Evolutionary conservation across 2,888 invertebrate species (phyloP), one percentile per base, ranked within the genome.

Genomic region (Schizaphis graminum): DNA sequence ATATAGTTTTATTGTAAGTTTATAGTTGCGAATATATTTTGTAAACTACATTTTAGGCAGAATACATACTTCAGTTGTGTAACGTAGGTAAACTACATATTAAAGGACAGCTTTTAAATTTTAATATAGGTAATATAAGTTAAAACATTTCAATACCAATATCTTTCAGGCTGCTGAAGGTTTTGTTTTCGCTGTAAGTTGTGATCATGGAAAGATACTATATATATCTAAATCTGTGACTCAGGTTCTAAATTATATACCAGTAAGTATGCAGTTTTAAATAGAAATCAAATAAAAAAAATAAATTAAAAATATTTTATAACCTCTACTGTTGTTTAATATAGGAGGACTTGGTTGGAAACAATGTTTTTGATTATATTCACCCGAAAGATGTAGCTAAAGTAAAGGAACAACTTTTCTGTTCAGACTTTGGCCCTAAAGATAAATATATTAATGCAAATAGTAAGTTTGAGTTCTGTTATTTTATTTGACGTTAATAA

Each of bases 331-430:
- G 11, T 41, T 49, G 47, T 16, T 47, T 61, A 77, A 89, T 91
- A 26, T 13, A 98, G 98, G 97, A 97, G 94, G 99, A 99, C 96
- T 96, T 99, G 91, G 96, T 99, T 94, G 99, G 99, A 0, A 98
- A 99, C 96, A 99, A 98, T 96, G 97, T 98, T 97, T 99, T 99
- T 96, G 99, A 99, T 96, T 98, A 99, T 95, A 96, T 99, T 88
- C 99, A 99, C 96, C 99, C 99, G 0, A 98, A 98, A 96, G 99
- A 99, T 96, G 98, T 99, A 77, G 98, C 97, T 94, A 99, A 99
- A 96, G 98, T 99, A 11, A 99, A 99, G 96, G 99, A 99, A 95
- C 99, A 99, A 96, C 96, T 99, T 11, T 98, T 98, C 0, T 98
- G 98, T 0, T 98, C 98, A 0, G 98, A 99, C 96, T 97, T 98